Percentiles rank a stretch among this genome's conserved stretches.
Evolutionary conservation across 2,888 invertebrate genomes (phyloP).

Genomic region (Glomeris marginata): DNA sequence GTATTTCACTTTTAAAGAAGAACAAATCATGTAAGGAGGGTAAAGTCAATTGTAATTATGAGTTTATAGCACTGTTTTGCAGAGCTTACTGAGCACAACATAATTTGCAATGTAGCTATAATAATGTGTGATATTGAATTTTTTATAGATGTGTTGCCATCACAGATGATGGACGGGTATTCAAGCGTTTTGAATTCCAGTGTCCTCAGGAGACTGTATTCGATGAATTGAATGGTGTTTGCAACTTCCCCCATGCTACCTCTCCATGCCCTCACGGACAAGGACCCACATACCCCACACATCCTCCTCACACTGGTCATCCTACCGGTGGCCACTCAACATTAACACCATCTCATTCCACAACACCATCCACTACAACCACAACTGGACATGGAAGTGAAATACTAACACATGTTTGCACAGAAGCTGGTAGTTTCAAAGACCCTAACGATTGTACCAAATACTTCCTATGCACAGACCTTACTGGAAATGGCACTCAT

Average conservation of each 20-base stretch:
- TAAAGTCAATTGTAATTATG: too few relatives aligned
- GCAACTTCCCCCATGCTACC: slow-evolving; percentile 6
- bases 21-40: too few relatives aligned
- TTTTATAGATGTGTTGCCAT: slow-evolving; percentile 5
- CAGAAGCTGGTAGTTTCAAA: slow-evolving; percentile 6
- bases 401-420: background rate
- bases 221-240: slow-evolving; percentile 6
- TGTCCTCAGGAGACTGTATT: slow-evolving; percentile 7
- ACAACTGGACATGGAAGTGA: background rate
- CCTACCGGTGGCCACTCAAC: background rate
- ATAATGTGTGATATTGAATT: too few relatives aligned
- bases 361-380: background rate
- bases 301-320: too few relatives aligned
- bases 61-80: too few relatives aligned
- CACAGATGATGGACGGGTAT: slow-evolving; percentile 6
- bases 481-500: slow-evolving; percentile 7
- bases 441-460: slow-evolving; percentile 4
- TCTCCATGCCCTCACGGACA: too few relatives aligned
- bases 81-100: too few relatives aligned
- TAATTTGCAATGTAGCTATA: too few relatives aligned
- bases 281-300: too few relatives aligned
- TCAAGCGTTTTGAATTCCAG: slow-evolving; percentile 9
- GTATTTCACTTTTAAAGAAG: too few relatives aligned
- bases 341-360: background rate
- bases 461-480: slow-evolving; percentile 11